Percentiles rank a stretch among this genome's conserved stretches.
phyloP scores from a whole-genome alignment of 2,113 vertebrate species.

The Dicentrarchus labrax region DNA sequence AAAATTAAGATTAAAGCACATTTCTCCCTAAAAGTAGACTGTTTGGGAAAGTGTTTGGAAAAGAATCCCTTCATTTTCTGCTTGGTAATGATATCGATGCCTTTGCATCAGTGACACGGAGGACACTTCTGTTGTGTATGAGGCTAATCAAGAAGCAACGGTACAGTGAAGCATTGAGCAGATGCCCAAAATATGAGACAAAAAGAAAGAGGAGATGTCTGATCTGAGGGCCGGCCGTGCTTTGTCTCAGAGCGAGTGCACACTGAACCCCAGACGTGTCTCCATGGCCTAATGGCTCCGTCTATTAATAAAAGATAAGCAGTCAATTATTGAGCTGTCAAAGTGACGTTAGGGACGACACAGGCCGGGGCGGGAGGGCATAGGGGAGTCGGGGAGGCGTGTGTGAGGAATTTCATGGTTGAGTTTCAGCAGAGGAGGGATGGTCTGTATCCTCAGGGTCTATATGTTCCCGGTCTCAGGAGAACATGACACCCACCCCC shows the following conservation, averaged over 20 bases:
- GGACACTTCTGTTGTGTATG: constrained; percentile 39
- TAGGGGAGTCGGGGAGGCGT: background rate
- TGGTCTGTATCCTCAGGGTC: constrained; percentile 14
- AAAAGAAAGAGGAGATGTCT: constrained; percentile 41
- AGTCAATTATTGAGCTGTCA: constrained; percentile 78
- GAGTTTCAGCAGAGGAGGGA: constrained; percentile 12
- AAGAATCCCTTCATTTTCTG: background rate
- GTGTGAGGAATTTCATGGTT: constrained; percentile 19
- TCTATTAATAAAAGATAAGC: constrained; percentile 81
- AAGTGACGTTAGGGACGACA: constrained; percentile 22
- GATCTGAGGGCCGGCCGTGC: constrained; percentile 9
- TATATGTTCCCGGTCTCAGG: constrained; percentile 2
- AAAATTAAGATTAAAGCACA: background rate
- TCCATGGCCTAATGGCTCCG: constrained; percentile 61
- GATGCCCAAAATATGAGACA: constrained; percentile 51
- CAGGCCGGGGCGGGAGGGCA: background rate
- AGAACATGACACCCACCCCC: background rate
- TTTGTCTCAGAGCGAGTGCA: constrained; percentile 52
- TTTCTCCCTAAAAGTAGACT: background rate
- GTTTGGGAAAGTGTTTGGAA: background rate
- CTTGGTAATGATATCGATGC: background rate
- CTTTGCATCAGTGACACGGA: background rate
- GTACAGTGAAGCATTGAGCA: constrained; percentile 33
- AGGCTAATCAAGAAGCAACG: constrained; percentile 44
- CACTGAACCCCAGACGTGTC: constrained; percentile 34